Evolutionary conservation across 2,797 vertebrate genomes (phyloP), one percentile per base, ranked within the genome.

Genomic region (Martes flavigula): DNA sequence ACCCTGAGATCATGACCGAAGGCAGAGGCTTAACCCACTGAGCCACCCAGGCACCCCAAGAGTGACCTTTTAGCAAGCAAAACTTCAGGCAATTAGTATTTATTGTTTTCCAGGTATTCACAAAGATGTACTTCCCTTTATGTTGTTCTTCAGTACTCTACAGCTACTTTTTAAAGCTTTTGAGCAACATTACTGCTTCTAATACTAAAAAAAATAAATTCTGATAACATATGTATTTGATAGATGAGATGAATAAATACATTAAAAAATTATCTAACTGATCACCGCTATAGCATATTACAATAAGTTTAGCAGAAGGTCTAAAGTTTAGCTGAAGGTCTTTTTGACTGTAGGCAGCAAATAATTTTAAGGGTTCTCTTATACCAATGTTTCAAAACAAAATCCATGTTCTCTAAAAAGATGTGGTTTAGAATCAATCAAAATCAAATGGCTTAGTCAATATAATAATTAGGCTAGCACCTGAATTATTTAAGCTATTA

Each of bases 401-500:
- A 96, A 87, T 56, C 5, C 43, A 92, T 40, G 18, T 10, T 88
- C 60, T 78, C 40, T 94, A 40, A 70, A 95, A 94, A 32, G 10
- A 20, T 25, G 73, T 66, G 68, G 25, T 25, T 96, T 96, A 81
- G 48, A 94, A 90, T 89, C 66, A 87, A 79, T 86, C 40, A 88
- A 83, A 95, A 58, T 30, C 87, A 88, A 75, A 79, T 66, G 66
- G 35, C 21, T 96, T 90, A 92, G 83, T 79, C 85, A 86, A 51
- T 62, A 40, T n/a, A 85, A 79, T 91, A 95, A 95, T 64, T 68
- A 86, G 78, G 62, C 30, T 93, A 35, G 23, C 21, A 85, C 84
- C 72, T 85, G 72, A 94, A 87, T 96, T 40, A 58, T 84, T 94
- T 68, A 79, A 72, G 23, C 54, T 92, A 51, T 92, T 91, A 88